These are phyloP conservation scores for Thaumatotibia leucotreta DNA, from an alignment of 1,140 invertebrate species.

Conservation along the genomic window DNA sequence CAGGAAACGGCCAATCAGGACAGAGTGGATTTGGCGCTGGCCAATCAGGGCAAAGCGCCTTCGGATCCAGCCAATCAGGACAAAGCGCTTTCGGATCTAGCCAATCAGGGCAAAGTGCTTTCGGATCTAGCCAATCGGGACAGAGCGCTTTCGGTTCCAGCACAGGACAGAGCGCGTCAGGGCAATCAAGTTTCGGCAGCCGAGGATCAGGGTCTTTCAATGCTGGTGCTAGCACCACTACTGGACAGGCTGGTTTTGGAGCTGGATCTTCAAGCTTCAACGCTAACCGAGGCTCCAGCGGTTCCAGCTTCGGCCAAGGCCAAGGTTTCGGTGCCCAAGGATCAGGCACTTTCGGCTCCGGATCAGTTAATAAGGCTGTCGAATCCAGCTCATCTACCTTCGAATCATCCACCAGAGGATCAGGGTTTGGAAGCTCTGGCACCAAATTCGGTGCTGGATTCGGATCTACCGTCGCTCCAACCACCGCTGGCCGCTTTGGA, in stretches of 20 bases:
- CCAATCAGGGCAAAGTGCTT: neutral
- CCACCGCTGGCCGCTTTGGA: constrained; percentile 24
- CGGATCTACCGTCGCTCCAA: constrained; percentile 31
- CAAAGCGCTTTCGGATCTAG: constrained; percentile 3
- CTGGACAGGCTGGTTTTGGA: neutral
- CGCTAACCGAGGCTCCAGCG: neutral
- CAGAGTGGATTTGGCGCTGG: neutral
- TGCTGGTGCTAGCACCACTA: neutral
- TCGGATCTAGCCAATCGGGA: neutral
- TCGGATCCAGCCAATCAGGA: constrained; percentile 2
- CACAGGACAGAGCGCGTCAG: neutral
- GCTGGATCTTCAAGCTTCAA: neutral
- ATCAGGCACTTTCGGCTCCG: neutral
- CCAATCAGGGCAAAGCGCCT: constrained; percentile 9
- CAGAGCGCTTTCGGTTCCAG: constrained; percentile 5
- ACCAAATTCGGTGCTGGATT: constrained; percentile 9
- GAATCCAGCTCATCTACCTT: constrained; percentile 21
- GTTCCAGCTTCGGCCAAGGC: neutral
- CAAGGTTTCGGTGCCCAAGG: constrained; percentile 2
- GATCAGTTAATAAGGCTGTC: neutral
- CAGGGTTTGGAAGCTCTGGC: neutral
- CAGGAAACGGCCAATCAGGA: constrained; percentile 1
- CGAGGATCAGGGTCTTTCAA: neutral
- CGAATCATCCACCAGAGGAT: constrained; percentile 16
- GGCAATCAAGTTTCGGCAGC: neutral